Conservation (phyloP, 2,888 invertebrate genomes). For the Ypsolopha scabrella region DNA sequence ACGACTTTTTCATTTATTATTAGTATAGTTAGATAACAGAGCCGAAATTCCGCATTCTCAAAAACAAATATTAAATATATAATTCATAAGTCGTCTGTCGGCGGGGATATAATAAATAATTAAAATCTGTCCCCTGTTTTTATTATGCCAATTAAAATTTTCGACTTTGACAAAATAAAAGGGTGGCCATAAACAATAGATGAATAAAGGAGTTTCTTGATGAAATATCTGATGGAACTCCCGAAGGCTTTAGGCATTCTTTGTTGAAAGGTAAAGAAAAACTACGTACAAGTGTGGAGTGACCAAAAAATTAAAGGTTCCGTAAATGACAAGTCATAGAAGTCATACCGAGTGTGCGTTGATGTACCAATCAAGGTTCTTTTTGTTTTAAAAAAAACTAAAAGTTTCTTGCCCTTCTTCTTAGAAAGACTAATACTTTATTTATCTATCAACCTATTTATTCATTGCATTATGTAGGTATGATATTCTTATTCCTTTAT, state of each 20-base stretch:
- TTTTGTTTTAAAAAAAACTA: no score
- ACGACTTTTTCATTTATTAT: no score
- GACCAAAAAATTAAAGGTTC: no score
- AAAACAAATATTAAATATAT: slow-evolving; percentile 8
- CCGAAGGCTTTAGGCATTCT: slow-evolving; percentile 17
- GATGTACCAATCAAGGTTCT: no score
- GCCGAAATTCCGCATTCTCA: not conserved
- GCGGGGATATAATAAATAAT: slow-evolving; percentile 26
- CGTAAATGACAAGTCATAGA: no score
- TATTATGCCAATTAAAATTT: slow-evolving; percentile 29
- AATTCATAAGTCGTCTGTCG: slow-evolving; percentile 22
- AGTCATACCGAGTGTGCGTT: no score
- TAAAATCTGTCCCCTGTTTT: slow-evolving; percentile 25
- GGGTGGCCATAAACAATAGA: slow-evolving; percentile 31
- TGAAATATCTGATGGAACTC: slow-evolving; percentile 25
- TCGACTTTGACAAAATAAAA: slow-evolving; percentile 34
- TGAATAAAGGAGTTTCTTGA: slow-evolving; percentile 13
- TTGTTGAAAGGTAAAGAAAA: slow-evolving; percentile 23
- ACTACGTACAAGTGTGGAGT: not conserved
- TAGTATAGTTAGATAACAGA: not conserved
- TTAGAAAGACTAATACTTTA: no score
- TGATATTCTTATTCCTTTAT: no score
- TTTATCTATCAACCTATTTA: no score
- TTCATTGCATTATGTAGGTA: no score
- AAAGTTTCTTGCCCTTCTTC: no score